Evolutionary conservation across 2,113 vertebrate genomes (phyloP), one percentile per base, ranked within the genome.

Genomic region (Ceyx margarethae): DNA sequence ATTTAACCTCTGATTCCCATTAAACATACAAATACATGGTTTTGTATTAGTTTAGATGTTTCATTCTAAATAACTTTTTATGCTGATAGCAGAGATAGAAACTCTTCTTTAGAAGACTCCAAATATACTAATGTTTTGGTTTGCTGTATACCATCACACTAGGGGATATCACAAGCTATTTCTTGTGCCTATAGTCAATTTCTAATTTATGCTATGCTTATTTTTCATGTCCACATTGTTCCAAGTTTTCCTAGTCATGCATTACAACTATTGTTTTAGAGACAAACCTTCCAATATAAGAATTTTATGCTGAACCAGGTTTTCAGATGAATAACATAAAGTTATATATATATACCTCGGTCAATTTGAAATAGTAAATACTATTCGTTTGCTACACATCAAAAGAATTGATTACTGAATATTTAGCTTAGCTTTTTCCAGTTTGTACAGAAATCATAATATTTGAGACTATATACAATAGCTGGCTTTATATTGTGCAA

Each of bases 341-440:
- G 26, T 61, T 25, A 25, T 12, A 42, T 0, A 37, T 35, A 37
- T 37, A 37, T 37, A 37, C 5, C n/a, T 82, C 54, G 79, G 58
- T 25, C 50, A 89, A 68, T 68, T 73, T 77, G 61, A 78, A 93
- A 58, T 19, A 51, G n/a, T 76, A 89, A 86, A 73, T 66, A 73
- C 20, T 73, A 40, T 76, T 81, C 25, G 8, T 37, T 89, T 79
- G 58, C 50, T 77, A 73, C 64, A 66, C 35, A 51, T 54, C 17
- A 61, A 26, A 85, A 81, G 31, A 87, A 92, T 56, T 76, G 33
- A 83, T 74, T 82, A 92, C 58, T 87, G 76, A 78, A 69, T 78
- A 81, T 60, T 83, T 82, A 68, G 17, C 40, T 85, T 77, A 64
- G 17, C 29, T 80, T 88, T 76, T 54, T 87, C 65, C 45, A 69